Percentiles rank a stretch among this genome's conserved stretches.
These are phyloP conservation scores for Cottus gobio DNA, from an alignment of 2,113 vertebrate species.

Conservation along the genomic window DNA sequence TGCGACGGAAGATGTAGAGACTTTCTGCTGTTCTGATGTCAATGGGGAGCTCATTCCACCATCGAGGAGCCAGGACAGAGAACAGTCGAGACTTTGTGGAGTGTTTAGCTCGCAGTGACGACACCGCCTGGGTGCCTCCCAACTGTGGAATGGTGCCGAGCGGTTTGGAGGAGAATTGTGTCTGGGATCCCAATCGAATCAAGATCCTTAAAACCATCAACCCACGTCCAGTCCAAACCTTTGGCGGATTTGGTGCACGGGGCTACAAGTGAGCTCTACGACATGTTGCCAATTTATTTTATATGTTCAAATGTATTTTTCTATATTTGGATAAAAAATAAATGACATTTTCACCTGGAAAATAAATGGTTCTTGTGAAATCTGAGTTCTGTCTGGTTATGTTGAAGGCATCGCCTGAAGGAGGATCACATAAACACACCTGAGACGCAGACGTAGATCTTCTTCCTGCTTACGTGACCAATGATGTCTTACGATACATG, in stretches of 20 bases:
- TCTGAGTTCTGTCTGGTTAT: neutral
- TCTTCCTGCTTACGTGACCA: no score
- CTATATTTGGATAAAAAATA: conserved; percentile 16
- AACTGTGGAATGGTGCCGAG: conserved; percentile 71
- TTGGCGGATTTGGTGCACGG: accelerated
- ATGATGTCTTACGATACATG: no score
- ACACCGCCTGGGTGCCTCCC: conserved; percentile 68
- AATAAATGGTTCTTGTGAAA: conserved; percentile 4
- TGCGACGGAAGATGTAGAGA: no score
- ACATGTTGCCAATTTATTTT: neutral
- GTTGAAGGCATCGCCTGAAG: neutral
- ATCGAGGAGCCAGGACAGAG: no score
- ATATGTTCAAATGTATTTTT: conserved; percentile 13
- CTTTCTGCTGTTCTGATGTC: no score
- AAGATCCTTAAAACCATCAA: conserved; percentile 2
- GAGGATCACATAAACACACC: no score
- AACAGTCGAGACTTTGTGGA: no score
- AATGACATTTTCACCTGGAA: conserved; percentile 1
- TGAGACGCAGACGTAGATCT: no score
- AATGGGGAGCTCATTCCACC: no score
- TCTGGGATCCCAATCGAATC: conserved; percentile 69
- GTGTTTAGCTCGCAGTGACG: no score
- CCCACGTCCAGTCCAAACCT: neutral
- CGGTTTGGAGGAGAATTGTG: conserved; percentile 77
- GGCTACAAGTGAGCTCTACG: neutral